Percentiles rank a stretch among this genome's conserved stretches.
These are phyloP conservation scores for Musca vetustissima DNA, from an alignment of 1,140 invertebrate genomes.

Conservation along the genomic window DNA sequence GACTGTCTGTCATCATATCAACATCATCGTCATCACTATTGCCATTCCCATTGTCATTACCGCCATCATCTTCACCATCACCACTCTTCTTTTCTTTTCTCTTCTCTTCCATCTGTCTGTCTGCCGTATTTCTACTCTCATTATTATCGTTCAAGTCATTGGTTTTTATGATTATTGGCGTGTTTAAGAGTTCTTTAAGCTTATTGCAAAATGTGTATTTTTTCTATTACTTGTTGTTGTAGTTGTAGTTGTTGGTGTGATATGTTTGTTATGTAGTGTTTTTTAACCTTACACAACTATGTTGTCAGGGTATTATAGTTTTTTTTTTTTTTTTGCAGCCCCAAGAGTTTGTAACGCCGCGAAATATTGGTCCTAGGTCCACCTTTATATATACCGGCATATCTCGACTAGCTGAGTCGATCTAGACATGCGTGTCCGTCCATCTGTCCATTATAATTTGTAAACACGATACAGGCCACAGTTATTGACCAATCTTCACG, in stretches of 20 bases:
- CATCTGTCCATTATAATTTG: too few species aligned
- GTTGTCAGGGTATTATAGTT: too few species aligned
- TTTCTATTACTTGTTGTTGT: constrained; percentile 44
- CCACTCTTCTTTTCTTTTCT: constrained; percentile 10
- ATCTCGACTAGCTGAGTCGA: too few species aligned
- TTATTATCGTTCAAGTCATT: constrained; percentile 54
- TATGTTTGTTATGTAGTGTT: constrained; percentile 30
- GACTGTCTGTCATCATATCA: neutral
- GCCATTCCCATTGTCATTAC: constrained; percentile 27
- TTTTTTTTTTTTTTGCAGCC: too few species aligned
- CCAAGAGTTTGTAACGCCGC: too few species aligned
- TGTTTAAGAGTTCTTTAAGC: constrained; percentile 34
- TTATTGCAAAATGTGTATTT: constrained; percentile 31
- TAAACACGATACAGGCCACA: too few species aligned
- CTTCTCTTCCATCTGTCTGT: too few species aligned
- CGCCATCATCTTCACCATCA: constrained; percentile 31
- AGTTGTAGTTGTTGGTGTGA: constrained; percentile 31
- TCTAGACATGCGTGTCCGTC: too few species aligned
- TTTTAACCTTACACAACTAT: neutral
- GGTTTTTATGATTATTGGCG: constrained; percentile 56
- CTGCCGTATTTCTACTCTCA: constrained; percentile 30
- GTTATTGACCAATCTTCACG: too few species aligned
- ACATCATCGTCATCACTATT: neutral
- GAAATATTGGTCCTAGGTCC: too few species aligned
- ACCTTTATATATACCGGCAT: too few species aligned